Evolutionary conservation across 1,140 invertebrate species (phyloP).

Genomic region (Tetramorium parvispinum): DNA sequence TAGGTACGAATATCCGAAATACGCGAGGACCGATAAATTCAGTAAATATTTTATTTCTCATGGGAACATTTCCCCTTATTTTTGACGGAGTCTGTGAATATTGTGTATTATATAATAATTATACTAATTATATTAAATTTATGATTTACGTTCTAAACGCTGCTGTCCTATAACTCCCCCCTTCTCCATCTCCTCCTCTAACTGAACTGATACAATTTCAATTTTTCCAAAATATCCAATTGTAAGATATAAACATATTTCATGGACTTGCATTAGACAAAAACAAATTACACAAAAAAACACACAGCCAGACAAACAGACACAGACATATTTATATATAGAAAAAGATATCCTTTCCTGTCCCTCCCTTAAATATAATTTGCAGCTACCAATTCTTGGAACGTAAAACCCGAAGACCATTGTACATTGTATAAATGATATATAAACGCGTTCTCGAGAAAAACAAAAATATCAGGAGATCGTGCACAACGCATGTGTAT

Average conservation of each 20-base stretch:
- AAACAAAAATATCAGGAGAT: slow-evolving; percentile 73
- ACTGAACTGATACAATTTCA: slow-evolving; percentile 2
- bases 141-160: slow-evolving; percentile 82
- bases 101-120: slow-evolving; percentile 86
- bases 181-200: neutral
- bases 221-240: slow-evolving; percentile 55
- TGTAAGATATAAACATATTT: slow-evolving; percentile 77
- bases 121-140: slow-evolving; percentile 85
- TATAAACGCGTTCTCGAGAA: slow-evolving; percentile 76
- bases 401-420: slow-evolving; percentile 79
- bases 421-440: slow-evolving; percentile 85
- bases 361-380: slow-evolving; percentile 61
- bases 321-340: slow-evolving; percentile 12
- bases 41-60: slow-evolving; percentile 80
- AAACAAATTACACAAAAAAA: slow-evolving; percentile 64
- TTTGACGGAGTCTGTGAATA: slow-evolving; percentile 85
- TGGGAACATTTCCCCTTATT: slow-evolving; percentile 72
- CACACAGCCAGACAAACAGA: neutral
- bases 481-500: slow-evolving; percentile 77
- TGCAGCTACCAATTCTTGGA: slow-evolving; percentile 77
- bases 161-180: slow-evolving; percentile 68
- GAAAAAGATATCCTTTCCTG: slow-evolving; percentile 23
- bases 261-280: slow-evolving; percentile 61
- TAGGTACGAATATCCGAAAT: slow-evolving; percentile 79
- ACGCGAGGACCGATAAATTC: slow-evolving; percentile 77